Evolutionary conservation across 2,797 vertebrate genomes (phyloP).

Genomic region (Dryobates pubescens): DNA sequence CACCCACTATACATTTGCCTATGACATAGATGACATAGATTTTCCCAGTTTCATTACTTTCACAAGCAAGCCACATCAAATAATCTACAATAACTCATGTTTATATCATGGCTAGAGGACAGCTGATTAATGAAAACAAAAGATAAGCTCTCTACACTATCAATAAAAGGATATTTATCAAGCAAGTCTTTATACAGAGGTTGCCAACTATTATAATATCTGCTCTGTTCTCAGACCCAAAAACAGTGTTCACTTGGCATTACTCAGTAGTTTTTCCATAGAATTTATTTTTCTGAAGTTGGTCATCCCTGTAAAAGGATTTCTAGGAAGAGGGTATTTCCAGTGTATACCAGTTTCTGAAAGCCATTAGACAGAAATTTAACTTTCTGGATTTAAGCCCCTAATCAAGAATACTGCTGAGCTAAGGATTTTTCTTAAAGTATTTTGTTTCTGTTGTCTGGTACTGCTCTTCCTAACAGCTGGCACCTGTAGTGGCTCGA

Average conservation of each 20-base stretch:
- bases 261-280: not conserved
- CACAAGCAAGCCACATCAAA: not conserved
- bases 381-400: not conserved
- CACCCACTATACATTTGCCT: not conserved
- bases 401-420: not conserved
- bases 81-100: not conserved
- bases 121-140: conserved; percentile 17
- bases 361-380: not conserved
- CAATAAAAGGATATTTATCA: not conserved
- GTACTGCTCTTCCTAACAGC: not conserved
- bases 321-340: not conserved
- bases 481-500: not conserved
- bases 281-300: not conserved
- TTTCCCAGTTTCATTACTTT: conserved; percentile 20
- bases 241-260: not conserved
- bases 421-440: not conserved
- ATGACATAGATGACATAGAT: not conserved
- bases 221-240: not conserved
- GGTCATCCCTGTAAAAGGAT: not conserved
- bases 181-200: not conserved
- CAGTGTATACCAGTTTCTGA: not conserved
- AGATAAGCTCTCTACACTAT: not conserved
- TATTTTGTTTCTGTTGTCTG: not conserved
- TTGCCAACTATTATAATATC: not conserved
- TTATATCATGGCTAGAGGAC: not conserved